Base-by-base conservation (phyloP, 2,113 vertebrate species). In the Oryzias woworae region DNA sequence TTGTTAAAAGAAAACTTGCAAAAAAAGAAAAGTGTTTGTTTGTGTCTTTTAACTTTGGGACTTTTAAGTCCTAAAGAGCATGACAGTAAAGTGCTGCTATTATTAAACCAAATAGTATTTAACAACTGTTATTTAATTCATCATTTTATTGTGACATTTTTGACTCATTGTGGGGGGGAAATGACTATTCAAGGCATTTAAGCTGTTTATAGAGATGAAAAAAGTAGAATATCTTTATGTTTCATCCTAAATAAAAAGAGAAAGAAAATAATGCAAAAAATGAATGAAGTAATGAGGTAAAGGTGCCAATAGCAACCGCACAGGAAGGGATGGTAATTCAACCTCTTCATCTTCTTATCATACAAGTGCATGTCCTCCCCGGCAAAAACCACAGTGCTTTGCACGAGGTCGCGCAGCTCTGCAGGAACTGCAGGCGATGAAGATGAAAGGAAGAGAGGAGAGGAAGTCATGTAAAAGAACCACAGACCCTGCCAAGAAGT, bases 381-480 rank as follows among this genome's bases (percentile, higher is more conserved):
- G 49, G 46, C 26, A 50, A 36, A 64, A 76, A 75, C 84, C 78
- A 62, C 50, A 78, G 13, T 0, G 26, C 69, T n/a, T 16, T 80
- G 80, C 82, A 73, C n/a, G 42, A 52, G 31, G 61, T 36, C 63
- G 31, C 58, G 60, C 24, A 22, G 3, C 20, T 60, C 73, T 85
- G 85, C 85, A 85, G 55, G 45, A 80, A 67, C 54, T 4, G 63
- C 57, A 74, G 45, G 62, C 2, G 20, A 57, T 0, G 24, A 51
- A 64, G 36, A 72, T 71, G 44, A 85, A 73, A 83, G 68, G 24
- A 28, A 42, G 58, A 77, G 52, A 2, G 6, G 31, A 46, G 64
- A 84, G 80, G 85, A 84, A 84, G 85, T 87, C 51, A 49, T 36
- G 49, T 54, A 66, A n/a, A 66, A 49, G 41, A 83, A 83, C 80